A percentile compares a stretch with the other conserved stretches of the same genome.
Evolutionary conservation across 2,797 vertebrate species (phyloP).

Genomic region (Propithecus perrieri): DNA sequence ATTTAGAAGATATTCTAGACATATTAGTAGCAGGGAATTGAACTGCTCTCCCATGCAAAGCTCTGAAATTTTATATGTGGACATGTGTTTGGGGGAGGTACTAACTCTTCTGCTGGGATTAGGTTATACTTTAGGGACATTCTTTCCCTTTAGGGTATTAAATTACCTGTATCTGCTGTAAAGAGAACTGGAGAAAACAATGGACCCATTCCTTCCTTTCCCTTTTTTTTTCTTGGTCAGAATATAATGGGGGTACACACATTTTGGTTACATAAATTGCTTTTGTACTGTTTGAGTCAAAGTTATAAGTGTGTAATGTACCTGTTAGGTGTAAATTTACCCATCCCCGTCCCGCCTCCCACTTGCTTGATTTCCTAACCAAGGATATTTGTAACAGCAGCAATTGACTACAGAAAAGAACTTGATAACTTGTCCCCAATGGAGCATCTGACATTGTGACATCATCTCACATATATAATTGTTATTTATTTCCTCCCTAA

Average conservation of each 20-base stretch:
- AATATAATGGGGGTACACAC: no score
- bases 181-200: neutral
- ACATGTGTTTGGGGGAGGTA: neutral
- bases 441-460: conserved; percentile 24
- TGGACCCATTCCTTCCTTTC: neutral
- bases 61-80: neutral
- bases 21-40: neutral
- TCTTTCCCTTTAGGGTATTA: neutral
- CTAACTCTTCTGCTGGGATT: neutral
- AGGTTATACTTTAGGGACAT: neutral
- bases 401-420: neutral
- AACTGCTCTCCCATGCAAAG: neutral
- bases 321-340: no score
- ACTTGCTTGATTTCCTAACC: no score
- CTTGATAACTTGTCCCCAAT: neutral
- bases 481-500: conserved; percentile 61
- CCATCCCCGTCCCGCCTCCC: no score
- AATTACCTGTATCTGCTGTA: neutral
- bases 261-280: no score
- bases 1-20: neutral
- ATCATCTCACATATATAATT: conserved; percentile 40
- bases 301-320: no score
- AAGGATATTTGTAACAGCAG: conserved; percentile 41
- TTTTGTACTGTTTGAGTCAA: no score
- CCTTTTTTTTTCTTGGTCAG: neutral